A percentile compares a stretch with the other conserved stretches of the same genome.
phyloP scores from a whole-genome alignment of 1,140 invertebrate genomes.

The Pollicipes pollicipes region DNA sequence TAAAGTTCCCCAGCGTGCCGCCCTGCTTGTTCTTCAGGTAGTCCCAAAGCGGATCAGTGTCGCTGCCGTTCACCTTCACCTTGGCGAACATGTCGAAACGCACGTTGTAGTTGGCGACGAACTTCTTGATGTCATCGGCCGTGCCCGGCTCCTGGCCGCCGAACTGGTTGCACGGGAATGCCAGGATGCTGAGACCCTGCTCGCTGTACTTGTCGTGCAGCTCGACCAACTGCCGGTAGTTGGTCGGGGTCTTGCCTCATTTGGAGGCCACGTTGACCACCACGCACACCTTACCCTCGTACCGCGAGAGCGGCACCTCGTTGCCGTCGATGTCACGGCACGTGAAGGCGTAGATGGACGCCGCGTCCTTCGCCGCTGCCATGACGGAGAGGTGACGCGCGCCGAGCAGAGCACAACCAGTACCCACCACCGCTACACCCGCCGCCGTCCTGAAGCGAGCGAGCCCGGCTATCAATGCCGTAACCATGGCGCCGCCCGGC shows the following conservation, averaged over 20 bases:
- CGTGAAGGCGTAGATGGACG: slow-evolving; percentile 50
- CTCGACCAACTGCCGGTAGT: slow-evolving; percentile 56
- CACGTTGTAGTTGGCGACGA: slow-evolving; percentile 46
- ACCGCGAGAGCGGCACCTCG: slow-evolving; percentile 48
- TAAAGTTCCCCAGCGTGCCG: slow-evolving; percentile 49
- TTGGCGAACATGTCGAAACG: slow-evolving; percentile 62
- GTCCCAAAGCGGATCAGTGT: slow-evolving; percentile 69
- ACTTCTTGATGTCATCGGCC: slow-evolving; percentile 49
- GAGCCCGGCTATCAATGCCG: too few relatives aligned
- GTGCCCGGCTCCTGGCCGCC: slow-evolving; percentile 56
- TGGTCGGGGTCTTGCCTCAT: slow-evolving; percentile 58
- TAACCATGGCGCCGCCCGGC: too few relatives aligned
- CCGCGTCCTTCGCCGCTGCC: not conserved
- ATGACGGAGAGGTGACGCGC: not conserved
- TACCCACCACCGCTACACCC: too few relatives aligned
- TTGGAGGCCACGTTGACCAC: slow-evolving; percentile 75
- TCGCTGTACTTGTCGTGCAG: slow-evolving; percentile 48
- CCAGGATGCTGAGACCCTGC: slow-evolving; percentile 52
- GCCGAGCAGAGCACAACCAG: too few relatives aligned
- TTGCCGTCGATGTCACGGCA: slow-evolving; percentile 54
- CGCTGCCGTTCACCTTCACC: slow-evolving; percentile 70
- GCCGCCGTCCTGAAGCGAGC: too few relatives aligned
- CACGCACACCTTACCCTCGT: slow-evolving; percentile 47
- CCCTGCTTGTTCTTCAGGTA: slow-evolving; percentile 65
- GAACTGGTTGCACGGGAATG: slow-evolving; percentile 89